Base-by-base conservation (phyloP, 2,888 invertebrate species). In the Xylota sylvarum region DNA sequence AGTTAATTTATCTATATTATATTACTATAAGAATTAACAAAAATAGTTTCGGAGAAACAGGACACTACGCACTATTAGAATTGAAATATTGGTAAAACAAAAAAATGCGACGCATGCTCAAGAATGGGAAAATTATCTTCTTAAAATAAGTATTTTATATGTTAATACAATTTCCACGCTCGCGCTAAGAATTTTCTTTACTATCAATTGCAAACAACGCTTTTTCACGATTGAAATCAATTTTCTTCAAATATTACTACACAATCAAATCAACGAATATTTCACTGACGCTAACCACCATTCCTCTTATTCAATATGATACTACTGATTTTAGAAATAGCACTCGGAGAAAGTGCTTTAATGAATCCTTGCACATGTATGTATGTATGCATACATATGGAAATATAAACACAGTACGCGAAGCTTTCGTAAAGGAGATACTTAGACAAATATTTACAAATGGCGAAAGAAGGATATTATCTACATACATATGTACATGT, bases 71-170 rank as follows among this genome's bases (percentile, higher is more conserved):
- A 64, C 30, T 67, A 6, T 65, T 56, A 64, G 23, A 37, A 48
- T 17, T 23, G 30, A 62, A 12, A 56, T 62, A 60, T 62, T 55
- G 35, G 30, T 52, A 70, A 48, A 60, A 27, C 23, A 60, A 40
- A 76, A n/a, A 76, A 82, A 50, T 64, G 9, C 40, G 64, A 65
- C 82, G 82, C 82, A 82, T 82, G 82, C 82, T 82, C 82, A 46
- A 48, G 23, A 23, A 23, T 43, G 27, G n/a, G 14, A 37, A 40
- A 43, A 32, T 14, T 30, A 6, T 40, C 6, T 35, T 52, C 23
- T 14, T 23, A 7, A 55, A 40, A 55, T 7, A 23, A 52, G 5
- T 35, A 6, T 67, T 50, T 67, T 14, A 5, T 19, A 6, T 37
- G n/a, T 27, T 23, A 30, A 14, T 50, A 30, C 19, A 30, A n/a